These are phyloP conservation scores for Saguinus midas DNA, from an alignment of 2,113 vertebrate species.

Conservation along the genomic window DNA sequence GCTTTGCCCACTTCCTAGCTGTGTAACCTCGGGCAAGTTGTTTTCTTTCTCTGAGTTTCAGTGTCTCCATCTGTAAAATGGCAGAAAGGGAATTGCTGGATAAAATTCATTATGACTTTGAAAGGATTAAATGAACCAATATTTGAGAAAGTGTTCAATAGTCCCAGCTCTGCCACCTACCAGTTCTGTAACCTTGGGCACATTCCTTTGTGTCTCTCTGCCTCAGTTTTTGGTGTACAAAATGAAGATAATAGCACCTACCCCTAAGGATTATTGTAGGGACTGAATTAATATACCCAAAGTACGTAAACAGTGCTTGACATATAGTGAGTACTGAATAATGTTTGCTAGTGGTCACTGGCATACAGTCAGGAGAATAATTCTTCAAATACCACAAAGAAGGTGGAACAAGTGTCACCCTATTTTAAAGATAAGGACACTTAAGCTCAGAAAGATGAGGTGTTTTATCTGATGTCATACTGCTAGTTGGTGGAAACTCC, in stretches of 20 bases:
- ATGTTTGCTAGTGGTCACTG: background rate
- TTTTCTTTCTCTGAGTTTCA: constrained; percentile 7
- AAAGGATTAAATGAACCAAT: background rate
- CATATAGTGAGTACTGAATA: background rate
- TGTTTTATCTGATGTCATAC: background rate
- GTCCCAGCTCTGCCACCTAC: background rate
- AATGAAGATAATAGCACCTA: background rate
- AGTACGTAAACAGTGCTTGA: background rate
- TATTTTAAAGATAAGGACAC: background rate
- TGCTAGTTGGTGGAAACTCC: background rate
- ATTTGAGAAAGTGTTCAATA: background rate
- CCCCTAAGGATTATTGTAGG: background rate
- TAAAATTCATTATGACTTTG: background rate
- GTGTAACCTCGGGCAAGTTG: background rate
- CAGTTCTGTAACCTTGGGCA: background rate
- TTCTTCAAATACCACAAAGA: background rate
- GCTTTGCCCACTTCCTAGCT: background rate
- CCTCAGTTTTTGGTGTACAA: background rate
- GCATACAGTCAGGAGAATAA: background rate
- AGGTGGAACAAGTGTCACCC: background rate
- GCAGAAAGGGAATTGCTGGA: background rate
- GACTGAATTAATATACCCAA: background rate
- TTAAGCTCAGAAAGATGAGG: background rate
- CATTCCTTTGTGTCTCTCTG: background rate
- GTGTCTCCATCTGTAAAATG: background rate